These are phyloP conservation scores for Tachina fera DNA, from an alignment of 2,888 invertebrate species.

Conservation along the genomic window DNA sequence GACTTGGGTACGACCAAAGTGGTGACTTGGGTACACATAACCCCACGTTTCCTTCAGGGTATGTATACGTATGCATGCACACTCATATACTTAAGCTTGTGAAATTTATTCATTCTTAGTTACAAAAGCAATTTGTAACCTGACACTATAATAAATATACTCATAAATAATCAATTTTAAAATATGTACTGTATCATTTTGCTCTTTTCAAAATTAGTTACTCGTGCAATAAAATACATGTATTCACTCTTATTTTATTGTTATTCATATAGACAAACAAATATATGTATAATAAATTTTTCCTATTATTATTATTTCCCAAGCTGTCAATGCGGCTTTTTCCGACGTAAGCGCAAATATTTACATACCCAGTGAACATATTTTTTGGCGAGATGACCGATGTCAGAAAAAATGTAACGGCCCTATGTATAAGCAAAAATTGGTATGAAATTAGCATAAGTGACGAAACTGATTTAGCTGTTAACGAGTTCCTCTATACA, in stretches of 20 bases:
- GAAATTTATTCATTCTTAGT: slow-evolving; percentile 11
- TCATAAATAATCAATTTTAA: slow-evolving; percentile 22
- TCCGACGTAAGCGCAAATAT: not conserved
- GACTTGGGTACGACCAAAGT: too few relatives aligned
- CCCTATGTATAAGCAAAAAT: too few relatives aligned
- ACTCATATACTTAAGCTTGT: not conserved
- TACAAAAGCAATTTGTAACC: slow-evolving; percentile 45
- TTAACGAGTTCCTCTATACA: too few relatives aligned
- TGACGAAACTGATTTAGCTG: too few relatives aligned
- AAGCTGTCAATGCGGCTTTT: slow-evolving; percentile 32
- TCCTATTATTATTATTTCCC: slow-evolving; percentile 34
- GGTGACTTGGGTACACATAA: too few relatives aligned
- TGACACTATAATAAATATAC: slow-evolving; percentile 35
- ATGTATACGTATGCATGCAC: not conserved
- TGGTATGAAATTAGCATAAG: too few relatives aligned
- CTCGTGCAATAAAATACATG: slow-evolving; percentile 2
- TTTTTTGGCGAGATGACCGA: too few relatives aligned
- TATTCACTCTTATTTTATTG: not conserved
- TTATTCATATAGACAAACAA: not conserved
- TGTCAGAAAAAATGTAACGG: too few relatives aligned
- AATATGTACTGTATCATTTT: slow-evolving; percentile 1
- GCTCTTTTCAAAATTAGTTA: not conserved
- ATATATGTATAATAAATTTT: not conserved
- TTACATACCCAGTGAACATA: not conserved
- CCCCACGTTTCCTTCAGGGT: too few relatives aligned